phyloP scores from a whole-genome alignment of 2,797 vertebrate genomes.

The Arnoldichthys spilopterus region DNA sequence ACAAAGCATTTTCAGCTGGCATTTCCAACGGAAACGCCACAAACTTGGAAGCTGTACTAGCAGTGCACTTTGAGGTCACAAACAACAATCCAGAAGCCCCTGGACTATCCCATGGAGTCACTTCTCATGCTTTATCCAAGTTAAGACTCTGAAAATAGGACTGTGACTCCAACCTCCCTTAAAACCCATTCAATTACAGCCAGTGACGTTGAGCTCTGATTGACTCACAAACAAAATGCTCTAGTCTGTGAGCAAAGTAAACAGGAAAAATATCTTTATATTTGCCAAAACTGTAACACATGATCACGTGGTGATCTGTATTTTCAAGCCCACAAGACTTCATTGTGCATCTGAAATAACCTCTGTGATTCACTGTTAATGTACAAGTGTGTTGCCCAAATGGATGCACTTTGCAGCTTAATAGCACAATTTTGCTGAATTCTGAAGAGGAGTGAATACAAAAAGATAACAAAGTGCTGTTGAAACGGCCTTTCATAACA shows the following conservation, averaged over 20 bases:
- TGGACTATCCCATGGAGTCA: constrained; percentile 49
- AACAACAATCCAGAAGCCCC: constrained; percentile 33
- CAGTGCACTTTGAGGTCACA: constrained; percentile 41
- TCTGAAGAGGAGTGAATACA: constrained; percentile 36
- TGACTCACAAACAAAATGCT: constrained; percentile 24
- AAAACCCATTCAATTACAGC: constrained; percentile 8
- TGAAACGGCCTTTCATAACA: constrained; percentile 39
- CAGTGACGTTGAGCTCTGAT: constrained; percentile 1
- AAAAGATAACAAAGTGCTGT: constrained; percentile 40
- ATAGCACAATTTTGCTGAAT: constrained; percentile 49
- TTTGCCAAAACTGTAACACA: constrained; percentile 1
- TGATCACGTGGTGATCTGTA: neutral
- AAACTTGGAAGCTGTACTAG: constrained; percentile 49
- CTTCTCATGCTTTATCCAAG: constrained; percentile 38
- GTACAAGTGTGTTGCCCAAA: constrained; percentile 40
- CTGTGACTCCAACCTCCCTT: constrained; percentile 17
- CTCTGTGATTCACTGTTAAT: constrained; percentile 31
- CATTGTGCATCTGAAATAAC: constrained; percentile 10
- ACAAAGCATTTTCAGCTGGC: constrained; percentile 59
- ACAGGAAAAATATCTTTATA: constrained; percentile 44
- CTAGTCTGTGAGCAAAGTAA: constrained; percentile 27
- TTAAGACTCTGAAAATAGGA: constrained; percentile 42
- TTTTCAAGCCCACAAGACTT: constrained; percentile 24
- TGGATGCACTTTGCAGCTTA: constrained; percentile 49
- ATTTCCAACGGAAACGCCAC: constrained; percentile 57